Evolutionary conservation across 1,140 invertebrate genomes (phyloP), one percentile per base, ranked within the genome.

Genomic region (Drosophila asahinai): DNA sequence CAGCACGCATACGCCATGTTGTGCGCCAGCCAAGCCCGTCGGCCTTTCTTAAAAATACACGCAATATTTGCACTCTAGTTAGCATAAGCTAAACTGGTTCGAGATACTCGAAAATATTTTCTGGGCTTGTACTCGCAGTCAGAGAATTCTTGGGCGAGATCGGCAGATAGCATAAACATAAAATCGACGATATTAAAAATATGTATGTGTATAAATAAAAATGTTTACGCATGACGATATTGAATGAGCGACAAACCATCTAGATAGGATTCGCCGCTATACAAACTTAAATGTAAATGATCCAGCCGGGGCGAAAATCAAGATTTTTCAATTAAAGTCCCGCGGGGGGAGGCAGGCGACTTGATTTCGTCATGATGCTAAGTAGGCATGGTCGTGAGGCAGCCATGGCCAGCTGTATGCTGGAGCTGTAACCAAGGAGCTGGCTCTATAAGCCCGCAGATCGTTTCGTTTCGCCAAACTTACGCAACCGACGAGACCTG

Each of bases 1-100:
- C 75, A 78, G 12, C 75, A 78, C 75, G 75, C 75, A 77, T 78
- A 78, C 75, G 75, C 64, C 84, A 71, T 80, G 84, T 83, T 83
- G 81, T 75, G 80, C 59, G 42, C 57, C 48, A 40, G 54, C 75
- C 63, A 63, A 78, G 64, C 70, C 83, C 80, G 51, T 81, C 77
- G 76, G 77, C 76, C 76, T 79, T 79, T 79, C 77, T 79, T 60
- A 64, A 78, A 79, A 77, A 49, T 30, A 73, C 60, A 78, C 66
- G 49, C 68, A 79, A 59, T 51, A 80, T 60, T 80, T 79, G 76
- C 55, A 80, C 73, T 78, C 57, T 62, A 40, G 54, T 57, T 57
- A 52, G 62, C 48, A 75, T 64, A 61, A 71, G 51, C 52, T 64
- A 73, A 80, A 80, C 76, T 73, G 68, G 68, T 74, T 80, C 58